Evolutionary conservation across 2,113 vertebrate species (phyloP).

Genomic region (Ictidomys tridecemlineatus): DNA sequence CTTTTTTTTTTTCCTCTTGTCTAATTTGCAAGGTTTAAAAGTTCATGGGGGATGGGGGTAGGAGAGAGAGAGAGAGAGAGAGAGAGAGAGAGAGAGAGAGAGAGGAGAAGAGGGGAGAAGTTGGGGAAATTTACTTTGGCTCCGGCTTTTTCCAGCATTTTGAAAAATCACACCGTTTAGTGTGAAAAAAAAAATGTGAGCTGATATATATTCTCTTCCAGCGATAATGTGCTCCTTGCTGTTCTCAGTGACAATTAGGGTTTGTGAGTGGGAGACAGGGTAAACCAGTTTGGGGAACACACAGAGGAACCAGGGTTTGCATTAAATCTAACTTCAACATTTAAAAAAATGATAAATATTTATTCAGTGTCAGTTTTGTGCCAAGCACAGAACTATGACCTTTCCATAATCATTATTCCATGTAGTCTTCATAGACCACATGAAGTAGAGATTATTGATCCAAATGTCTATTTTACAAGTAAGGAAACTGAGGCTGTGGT

Average conservation of each 20-base stretch:
- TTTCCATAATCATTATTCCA: conserved; percentile 13
- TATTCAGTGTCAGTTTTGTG: neutral
- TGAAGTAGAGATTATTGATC: neutral
- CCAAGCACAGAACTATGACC: neutral
- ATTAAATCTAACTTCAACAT: conserved; percentile 47
- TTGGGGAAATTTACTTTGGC: conserved; percentile 18
- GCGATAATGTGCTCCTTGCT: conserved; percentile 55
- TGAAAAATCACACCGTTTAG: conserved; percentile 69
- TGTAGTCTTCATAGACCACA: neutral
- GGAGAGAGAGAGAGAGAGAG: too few species aligned
- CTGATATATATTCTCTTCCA: conserved; percentile 56
- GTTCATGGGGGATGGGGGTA: conserved; percentile 10
- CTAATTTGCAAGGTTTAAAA: conserved; percentile 81
- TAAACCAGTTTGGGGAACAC: conserved; percentile 45
- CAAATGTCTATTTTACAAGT: neutral
- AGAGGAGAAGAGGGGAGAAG: accelerated
- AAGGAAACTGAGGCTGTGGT: neutral
- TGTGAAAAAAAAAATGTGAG: neutral
- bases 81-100: too few species aligned
- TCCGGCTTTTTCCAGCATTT: conserved; percentile 9
- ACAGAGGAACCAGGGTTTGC: conserved; percentile 44
- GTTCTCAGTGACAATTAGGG: neutral
- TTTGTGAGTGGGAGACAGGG: conserved; percentile 64
- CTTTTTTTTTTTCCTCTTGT: conserved; percentile 18
- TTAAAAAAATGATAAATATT: conserved; percentile 51